Conservation (phyloP, 2,797 vertebrate genomes). For the Thaleichthys pacificus region DNA sequence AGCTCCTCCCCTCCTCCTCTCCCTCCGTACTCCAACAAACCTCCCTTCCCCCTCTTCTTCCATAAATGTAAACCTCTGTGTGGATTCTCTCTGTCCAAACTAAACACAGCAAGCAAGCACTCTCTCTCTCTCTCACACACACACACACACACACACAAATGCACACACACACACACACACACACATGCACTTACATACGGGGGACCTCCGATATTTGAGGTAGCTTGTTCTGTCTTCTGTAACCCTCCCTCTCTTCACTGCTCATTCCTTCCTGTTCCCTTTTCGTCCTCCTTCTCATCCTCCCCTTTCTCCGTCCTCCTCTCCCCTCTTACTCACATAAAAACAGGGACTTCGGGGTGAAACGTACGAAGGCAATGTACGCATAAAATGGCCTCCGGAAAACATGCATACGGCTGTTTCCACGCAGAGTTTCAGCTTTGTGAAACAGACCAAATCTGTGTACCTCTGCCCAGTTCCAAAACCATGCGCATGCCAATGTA, state of each 20-base stretch:
- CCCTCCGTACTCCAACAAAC: no score
- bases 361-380: no score
- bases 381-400: no score
- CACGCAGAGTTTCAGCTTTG: no score
- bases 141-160: background rate
- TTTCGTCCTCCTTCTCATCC: background rate
- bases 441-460: no score
- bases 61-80: conserved; percentile 23
- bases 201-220: background rate
- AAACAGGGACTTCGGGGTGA: no score
- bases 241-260: background rate
- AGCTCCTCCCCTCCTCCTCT: conserved; percentile 10
- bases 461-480: no score
- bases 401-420: no score
- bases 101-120: conserved; percentile 5
- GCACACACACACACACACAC: background rate
- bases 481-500: no score
- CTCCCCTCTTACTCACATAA: background rate
- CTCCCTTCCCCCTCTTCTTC: conserved; percentile 24
- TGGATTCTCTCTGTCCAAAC: conserved; percentile 27
- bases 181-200: background rate
- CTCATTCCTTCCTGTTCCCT: background rate
- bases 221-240: background rate
- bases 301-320: background rate
- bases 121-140: background rate